Evolutionary conservation across 2,113 vertebrate species (phyloP).

Genomic region (Clarias macrocephalus): DNA sequence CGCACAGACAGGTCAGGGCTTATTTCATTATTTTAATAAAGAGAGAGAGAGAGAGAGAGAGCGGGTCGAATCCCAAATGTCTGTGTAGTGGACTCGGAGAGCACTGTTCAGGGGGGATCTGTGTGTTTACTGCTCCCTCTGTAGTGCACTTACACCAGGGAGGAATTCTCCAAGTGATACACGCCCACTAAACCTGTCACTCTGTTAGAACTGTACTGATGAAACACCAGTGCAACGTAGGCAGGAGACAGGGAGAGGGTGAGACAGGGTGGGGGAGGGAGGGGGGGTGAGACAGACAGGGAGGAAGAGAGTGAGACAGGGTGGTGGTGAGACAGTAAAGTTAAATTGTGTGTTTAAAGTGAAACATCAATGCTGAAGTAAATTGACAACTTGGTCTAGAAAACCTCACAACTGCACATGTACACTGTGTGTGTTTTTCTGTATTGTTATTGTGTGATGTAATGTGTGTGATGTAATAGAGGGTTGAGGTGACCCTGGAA

Average conservation of each 20-base stretch:
- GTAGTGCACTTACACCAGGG: not conserved
- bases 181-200: not conserved
- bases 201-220: not conserved
- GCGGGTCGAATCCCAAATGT: not conserved
- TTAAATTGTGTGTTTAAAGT: no score
- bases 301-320: not conserved
- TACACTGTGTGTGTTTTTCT: no score
- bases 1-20: not conserved
- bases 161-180: not conserved
- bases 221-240: slow-evolving; percentile 19
- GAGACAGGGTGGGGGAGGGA: not conserved
- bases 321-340: not conserved
- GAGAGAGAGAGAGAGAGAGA: not conserved
- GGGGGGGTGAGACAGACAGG: not conserved
- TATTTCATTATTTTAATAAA: not conserved
- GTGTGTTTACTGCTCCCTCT: not conserved
- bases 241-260: no score
- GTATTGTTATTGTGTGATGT: no score
- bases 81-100: not conserved
- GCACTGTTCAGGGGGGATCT: not conserved
- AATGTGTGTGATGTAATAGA: no score
- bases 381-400: no score
- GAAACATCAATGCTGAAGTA: no score
- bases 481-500: no score
- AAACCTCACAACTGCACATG: no score